Conservation (phyloP, 1,140 invertebrate genomes). For the Triops longicaudatus region DNA sequence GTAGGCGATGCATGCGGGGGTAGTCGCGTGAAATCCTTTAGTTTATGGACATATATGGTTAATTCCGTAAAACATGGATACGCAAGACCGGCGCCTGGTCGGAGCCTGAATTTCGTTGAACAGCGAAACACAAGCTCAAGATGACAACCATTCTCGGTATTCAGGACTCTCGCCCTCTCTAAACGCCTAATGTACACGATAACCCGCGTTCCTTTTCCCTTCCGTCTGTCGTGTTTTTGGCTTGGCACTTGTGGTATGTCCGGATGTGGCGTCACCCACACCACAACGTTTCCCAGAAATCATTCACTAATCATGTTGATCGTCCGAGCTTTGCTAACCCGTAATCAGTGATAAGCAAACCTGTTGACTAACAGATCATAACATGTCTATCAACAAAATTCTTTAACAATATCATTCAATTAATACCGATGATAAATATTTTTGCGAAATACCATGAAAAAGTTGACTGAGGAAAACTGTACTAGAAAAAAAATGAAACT, state of each 20-base stretch:
- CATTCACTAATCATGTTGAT: neutral
- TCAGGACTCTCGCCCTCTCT: neutral
- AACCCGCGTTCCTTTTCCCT: neutral
- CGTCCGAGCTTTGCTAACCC: neutral
- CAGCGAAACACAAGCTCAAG: neutral
- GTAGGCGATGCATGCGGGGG: too few relatives aligned
- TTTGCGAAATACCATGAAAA: too few relatives aligned
- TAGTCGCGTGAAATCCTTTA: too few relatives aligned
- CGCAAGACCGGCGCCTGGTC: neutral
- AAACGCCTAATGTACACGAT: neutral
- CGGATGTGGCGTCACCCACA: neutral
- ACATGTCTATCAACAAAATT: slow-evolving; percentile 5
- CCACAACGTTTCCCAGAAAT: neutral
- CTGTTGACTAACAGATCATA: neutral
- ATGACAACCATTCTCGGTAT: neutral
- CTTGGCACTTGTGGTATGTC: slow-evolving; percentile 1
- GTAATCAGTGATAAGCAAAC: neutral
- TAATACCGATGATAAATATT: too few relatives aligned
- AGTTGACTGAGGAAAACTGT: too few relatives aligned
- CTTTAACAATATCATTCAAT: neutral
- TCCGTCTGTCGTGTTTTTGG: neutral
- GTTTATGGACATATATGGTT: neutral
- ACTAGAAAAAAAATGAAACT: too few relatives aligned
- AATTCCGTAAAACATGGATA: neutral
- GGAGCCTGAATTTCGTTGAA: neutral